Percentiles rank a stretch among this genome's conserved stretches.
Conservation (phyloP, 1,140 invertebrate species). For the Drepana arcuata region DNA sequence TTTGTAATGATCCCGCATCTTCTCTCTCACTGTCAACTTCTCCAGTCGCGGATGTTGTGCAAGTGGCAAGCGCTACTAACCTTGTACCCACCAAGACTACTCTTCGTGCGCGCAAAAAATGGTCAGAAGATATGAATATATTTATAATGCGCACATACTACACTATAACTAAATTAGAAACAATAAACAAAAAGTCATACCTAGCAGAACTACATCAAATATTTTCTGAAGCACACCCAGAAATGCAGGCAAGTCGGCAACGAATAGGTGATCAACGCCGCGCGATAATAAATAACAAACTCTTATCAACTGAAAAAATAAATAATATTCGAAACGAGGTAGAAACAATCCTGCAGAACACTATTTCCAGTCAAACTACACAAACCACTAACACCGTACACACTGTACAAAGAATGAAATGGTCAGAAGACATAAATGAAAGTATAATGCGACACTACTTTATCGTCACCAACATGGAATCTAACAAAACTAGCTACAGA, state of each 20-base stretch:
- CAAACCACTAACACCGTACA: slow-evolving; percentile 8
- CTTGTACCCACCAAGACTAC: slow-evolving; percentile 2
- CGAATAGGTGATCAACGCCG: slow-evolving; percentile 18
- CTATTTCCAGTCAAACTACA: slow-evolving; percentile 8
- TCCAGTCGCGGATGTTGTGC: slow-evolving; percentile 3
- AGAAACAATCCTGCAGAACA: slow-evolving; percentile 9
- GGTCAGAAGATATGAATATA: slow-evolving; percentile 8
- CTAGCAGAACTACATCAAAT: slow-evolving; percentile 2
- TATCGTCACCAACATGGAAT: slow-evolving; percentile 1
- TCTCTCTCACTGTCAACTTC: too few species aligned
- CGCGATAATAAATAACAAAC: slow-evolving; percentile 12
- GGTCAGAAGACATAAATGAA: neutral
- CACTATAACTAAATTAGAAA: slow-evolving; percentile 1
- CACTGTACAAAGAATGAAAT: slow-evolving; percentile 6
- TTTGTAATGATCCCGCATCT: too few species aligned
- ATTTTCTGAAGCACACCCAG: slow-evolving; percentile 13
- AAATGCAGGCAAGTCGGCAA: slow-evolving; percentile 11
- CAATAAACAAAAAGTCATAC: slow-evolving; percentile 5
- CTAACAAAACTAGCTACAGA: slow-evolving; percentile 5
- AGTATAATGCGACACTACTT: neutral
- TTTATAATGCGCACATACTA: slow-evolving; percentile 9
- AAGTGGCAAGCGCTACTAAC: neutral
- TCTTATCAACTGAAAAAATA: slow-evolving; percentile 7
- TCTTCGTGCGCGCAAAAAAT: slow-evolving; percentile 5
- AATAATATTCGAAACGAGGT: slow-evolving; percentile 6